Conservation (phyloP, 2,797 vertebrate species). For the Sus cebifrons region DNA sequence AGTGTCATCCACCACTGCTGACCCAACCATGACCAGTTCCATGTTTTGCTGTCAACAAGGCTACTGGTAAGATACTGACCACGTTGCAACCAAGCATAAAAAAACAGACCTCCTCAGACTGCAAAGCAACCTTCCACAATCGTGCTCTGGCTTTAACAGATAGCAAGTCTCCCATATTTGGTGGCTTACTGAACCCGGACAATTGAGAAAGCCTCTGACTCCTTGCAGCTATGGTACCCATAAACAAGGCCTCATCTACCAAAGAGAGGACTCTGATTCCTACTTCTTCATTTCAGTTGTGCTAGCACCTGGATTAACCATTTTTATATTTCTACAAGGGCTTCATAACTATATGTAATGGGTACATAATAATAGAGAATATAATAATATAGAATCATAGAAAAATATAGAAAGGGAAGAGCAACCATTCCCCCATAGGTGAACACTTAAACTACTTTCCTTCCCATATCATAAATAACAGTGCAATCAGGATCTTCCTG, state of each 20-base stretch:
- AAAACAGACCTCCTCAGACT: not conserved
- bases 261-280: not conserved
- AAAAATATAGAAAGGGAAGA: not conserved
- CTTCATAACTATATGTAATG: not conserved
- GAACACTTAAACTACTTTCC: not conserved
- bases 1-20: not conserved
- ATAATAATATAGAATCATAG: too few relatives aligned
- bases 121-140: not conserved
- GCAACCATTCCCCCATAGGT: not conserved
- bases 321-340: not conserved
- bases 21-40: not conserved
- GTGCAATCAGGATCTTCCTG: not conserved
- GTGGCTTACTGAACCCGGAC: not conserved
- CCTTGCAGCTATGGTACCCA: not conserved
- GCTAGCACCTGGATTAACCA: not conserved
- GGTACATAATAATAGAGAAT: not conserved
- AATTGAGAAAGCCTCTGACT: constrained; percentile 12
- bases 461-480: not conserved
- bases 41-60: not conserved
- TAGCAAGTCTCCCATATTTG: not conserved
- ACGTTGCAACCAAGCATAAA: not conserved
- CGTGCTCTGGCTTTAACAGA: not conserved
- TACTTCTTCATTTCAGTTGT: not conserved
- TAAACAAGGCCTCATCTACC: not conserved
- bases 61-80: not conserved